Conservation (phyloP, 2,797 vertebrate species). For the Hippocampus kuda region DNA sequence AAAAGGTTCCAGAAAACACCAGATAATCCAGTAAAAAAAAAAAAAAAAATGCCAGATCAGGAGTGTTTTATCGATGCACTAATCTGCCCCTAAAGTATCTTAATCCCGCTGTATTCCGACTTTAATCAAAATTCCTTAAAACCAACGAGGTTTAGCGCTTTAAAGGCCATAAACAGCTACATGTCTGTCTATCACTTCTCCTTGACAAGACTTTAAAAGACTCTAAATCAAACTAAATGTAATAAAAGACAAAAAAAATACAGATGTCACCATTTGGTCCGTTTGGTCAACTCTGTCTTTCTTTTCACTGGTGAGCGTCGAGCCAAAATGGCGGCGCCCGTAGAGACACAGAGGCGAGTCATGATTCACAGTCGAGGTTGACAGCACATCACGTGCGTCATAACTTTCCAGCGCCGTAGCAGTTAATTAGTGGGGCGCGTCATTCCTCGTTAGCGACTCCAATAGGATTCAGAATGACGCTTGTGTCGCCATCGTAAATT, state of each 20-base stretch:
- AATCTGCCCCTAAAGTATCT: slow-evolving; percentile 29
- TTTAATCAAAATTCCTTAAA: slow-evolving; percentile 39
- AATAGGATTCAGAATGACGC: no score
- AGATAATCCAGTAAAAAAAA: slow-evolving; percentile 33
- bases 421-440: no score
- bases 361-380: no score
- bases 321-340: no score
- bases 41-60: slow-evolving; percentile 13
- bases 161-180: slow-evolving; percentile 19
- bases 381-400: no score
- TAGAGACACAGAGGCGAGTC: no score
- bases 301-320: no score
- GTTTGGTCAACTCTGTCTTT: no score
- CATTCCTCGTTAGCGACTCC: no score
- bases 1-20: slow-evolving; percentile 17
- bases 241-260: background rate
- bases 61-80: slow-evolving; percentile 6
- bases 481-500: no score
- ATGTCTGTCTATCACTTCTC: background rate
- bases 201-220: background rate
- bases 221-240: background rate
- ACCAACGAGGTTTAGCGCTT: slow-evolving; percentile 35
- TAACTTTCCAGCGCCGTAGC: no score
- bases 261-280: no score
- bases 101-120: slow-evolving; percentile 26